These are phyloP conservation scores for Macropis europaea DNA, from an alignment of 2,888 invertebrate species.

Conservation along the genomic window DNA sequence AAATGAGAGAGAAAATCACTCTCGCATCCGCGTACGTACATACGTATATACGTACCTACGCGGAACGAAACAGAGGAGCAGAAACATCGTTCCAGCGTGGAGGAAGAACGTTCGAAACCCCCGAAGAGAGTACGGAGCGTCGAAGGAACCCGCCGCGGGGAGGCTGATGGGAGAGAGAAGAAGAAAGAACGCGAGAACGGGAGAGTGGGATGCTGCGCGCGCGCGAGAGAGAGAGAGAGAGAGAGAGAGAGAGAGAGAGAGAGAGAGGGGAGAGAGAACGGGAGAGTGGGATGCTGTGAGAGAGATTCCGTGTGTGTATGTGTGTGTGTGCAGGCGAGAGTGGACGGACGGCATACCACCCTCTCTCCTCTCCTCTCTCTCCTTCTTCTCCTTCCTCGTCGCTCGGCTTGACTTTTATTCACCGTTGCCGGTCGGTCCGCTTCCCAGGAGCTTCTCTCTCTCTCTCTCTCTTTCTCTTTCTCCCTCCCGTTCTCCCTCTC, in stretches of 20 bases:
- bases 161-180: slow-evolving; percentile 8
- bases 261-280: slow-evolving; percentile 11
- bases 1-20: slow-evolving; percentile 32
- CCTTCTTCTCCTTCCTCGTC: slow-evolving; percentile 21
- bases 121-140: too few species aligned
- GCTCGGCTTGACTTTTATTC: slow-evolving; percentile 72
- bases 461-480: slow-evolving; percentile 4
- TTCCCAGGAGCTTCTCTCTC: slow-evolving; percentile 37
- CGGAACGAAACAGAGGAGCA: neutral
- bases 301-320: slow-evolving; percentile 26
- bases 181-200: neutral
- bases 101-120: too few species aligned
- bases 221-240: neutral
- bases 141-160: neutral
- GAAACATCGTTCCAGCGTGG: neutral
- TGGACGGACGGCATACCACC: slow-evolving; percentile 80
- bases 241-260: slow-evolving; percentile 2
- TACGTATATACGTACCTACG: too few species aligned
- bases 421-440: slow-evolving; percentile 63
- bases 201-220: too few species aligned
- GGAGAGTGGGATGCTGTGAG: slow-evolving; percentile 66
- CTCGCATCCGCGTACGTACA: too few species aligned
- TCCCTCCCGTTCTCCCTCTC: too few species aligned
- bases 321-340: slow-evolving; percentile 73
- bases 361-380: neutral